Percentiles rank a stretch among this genome's conserved stretches.
Evolutionary conservation across 2,888 invertebrate genomes (phyloP).

Genomic region (Clostera curtula): DNA sequence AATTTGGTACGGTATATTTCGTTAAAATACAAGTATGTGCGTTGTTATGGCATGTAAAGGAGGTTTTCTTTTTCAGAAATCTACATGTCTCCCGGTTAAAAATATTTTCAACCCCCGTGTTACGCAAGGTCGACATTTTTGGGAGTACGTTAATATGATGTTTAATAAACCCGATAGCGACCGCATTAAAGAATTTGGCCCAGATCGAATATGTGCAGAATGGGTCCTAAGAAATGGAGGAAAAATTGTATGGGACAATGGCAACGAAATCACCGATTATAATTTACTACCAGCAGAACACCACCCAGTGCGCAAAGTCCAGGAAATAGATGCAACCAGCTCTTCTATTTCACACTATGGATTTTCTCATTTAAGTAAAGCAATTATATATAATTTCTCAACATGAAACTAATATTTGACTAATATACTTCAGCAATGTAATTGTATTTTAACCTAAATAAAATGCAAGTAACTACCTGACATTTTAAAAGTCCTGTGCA

Average conservation of each 20-base stretch:
- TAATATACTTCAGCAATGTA: too few species aligned
- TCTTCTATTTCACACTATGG: constrained; percentile 90
- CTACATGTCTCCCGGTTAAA: too few species aligned
- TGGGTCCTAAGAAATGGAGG: constrained; percentile 96
- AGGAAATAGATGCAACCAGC: constrained; percentile 86
- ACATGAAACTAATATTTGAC: too few species aligned
- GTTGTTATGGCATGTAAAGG: too few species aligned
- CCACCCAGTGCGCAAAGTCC: constrained; percentile 56
- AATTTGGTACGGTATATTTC: too few species aligned
- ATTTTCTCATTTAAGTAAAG: constrained; percentile 85
- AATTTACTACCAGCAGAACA: constrained; percentile 80
- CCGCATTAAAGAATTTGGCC: constrained; percentile 83
- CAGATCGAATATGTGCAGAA: constrained; percentile 94
- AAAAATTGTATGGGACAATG: constrained; percentile 80
- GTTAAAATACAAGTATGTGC: too few species aligned
- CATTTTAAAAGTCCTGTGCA: too few species aligned
- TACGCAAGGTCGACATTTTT: constrained; percentile 48
- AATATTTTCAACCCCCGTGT: constrained; percentile 19
- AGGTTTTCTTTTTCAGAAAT: too few species aligned
- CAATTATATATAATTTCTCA: too few species aligned
- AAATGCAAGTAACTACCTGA: too few species aligned
- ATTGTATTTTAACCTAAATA: too few species aligned
- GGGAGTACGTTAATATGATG: constrained; percentile 75
- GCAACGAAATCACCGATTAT: constrained; percentile 78
- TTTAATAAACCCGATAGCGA: constrained; percentile 81